A percentile compares a stretch with the other conserved stretches of the same genome.
These are phyloP conservation scores for Andrena bicolor DNA, from an alignment of 2,888 invertebrate species.

Conservation along the genomic window DNA sequence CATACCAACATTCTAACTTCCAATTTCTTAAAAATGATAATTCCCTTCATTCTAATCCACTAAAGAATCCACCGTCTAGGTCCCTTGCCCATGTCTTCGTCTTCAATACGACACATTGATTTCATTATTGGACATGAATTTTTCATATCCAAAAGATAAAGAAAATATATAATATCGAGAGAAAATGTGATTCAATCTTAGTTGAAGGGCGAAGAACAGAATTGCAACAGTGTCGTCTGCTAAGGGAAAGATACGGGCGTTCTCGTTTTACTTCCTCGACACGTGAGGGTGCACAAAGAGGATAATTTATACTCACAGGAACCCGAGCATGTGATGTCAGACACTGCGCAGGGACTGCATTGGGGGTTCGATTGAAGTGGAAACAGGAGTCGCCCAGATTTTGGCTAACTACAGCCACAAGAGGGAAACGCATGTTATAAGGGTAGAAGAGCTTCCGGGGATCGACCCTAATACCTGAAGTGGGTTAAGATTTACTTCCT, in stretches of 20 bases:
- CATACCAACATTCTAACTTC: too few species aligned
- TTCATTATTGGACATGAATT: too few species aligned
- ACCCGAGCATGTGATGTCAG: conserved; percentile 4
- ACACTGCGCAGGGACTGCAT: conserved; percentile 7
- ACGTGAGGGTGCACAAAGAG: conserved; percentile 12
- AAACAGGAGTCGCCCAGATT: conserved; percentile 32
- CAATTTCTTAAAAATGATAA: too few species aligned
- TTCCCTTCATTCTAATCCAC: too few species aligned
- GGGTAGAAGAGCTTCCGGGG: conserved; percentile 38
- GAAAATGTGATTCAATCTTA: background rate
- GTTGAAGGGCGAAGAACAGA: background rate
- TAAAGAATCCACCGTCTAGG: too few species aligned
- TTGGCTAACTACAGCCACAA: conserved; percentile 34
- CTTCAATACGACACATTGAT: too few species aligned
- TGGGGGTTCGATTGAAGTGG: conserved; percentile 39
- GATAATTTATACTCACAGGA: conserved; percentile 32
- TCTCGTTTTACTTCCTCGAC: background rate
- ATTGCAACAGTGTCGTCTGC: background rate
- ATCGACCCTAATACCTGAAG: conserved; percentile 15
- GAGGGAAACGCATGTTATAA: conserved; percentile 42
- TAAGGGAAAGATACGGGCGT: background rate
- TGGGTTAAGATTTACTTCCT: conserved; percentile 13
- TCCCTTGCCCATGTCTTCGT: too few species aligned
- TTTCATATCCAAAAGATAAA: background rate
- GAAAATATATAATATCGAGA: background rate